Evolutionary conservation across 2,888 invertebrate species (phyloP).

Genomic region (Orthonychiurus folsomi): DNA sequence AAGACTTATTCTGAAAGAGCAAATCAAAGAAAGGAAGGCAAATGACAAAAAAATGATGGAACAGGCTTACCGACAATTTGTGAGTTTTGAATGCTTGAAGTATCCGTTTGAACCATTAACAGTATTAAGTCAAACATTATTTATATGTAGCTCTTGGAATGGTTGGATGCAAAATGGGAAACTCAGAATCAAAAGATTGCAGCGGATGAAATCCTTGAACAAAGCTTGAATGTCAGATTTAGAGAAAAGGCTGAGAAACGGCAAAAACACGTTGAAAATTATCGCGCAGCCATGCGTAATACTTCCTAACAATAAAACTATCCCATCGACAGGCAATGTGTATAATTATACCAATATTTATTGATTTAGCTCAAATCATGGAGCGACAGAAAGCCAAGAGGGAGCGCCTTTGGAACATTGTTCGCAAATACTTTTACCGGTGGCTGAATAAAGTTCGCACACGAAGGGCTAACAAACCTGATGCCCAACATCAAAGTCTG

Average conservation of each 20-base stretch:
- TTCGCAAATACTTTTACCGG: constrained; percentile 21
- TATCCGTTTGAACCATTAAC: background rate
- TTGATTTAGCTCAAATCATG: constrained; percentile 1
- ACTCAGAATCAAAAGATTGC: constrained; percentile 17
- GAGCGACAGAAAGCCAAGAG: constrained; percentile 20
- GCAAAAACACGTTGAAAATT: constrained; percentile 14
- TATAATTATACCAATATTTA: background rate
- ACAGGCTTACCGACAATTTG: constrained; percentile 26
- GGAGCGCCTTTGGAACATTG: constrained; percentile 18
- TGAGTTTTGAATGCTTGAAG: constrained; percentile 15
- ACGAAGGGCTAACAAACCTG: constrained; percentile 23
- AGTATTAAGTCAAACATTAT: too few relatives aligned
- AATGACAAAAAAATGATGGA: constrained; percentile 21
- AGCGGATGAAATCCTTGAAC: constrained; percentile 12
- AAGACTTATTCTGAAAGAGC: constrained; percentile 15
- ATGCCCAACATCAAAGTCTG: constrained; percentile 27
- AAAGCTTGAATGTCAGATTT: background rate
- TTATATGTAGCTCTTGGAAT: constrained; percentile 18
- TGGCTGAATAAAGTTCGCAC: constrained; percentile 26
- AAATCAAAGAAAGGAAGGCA: constrained; percentile 17
- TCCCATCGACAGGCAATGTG: too few relatives aligned
- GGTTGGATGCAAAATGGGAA: constrained; percentile 27
- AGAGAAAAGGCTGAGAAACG: background rate
- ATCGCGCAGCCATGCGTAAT: constrained; percentile 11
- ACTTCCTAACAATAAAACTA: too few relatives aligned